These are phyloP conservation scores for Xylocopa sonorina DNA, from an alignment of 1,140 invertebrate species.

Conservation along the genomic window DNA sequence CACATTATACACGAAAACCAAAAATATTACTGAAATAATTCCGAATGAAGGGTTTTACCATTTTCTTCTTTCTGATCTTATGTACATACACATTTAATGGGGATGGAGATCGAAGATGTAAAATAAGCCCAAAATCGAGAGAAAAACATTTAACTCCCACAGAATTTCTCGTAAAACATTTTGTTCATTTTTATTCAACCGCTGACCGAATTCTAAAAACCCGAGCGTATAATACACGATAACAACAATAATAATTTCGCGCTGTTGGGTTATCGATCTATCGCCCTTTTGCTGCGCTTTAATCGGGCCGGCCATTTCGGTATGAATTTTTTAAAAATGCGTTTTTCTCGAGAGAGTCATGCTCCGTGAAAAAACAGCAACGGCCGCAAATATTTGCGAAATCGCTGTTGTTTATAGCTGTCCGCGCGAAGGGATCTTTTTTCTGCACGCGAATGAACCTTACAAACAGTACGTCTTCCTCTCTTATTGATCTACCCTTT, in stretches of 20 bases:
- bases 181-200: constrained; percentile 4
- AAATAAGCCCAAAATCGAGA: not conserved
- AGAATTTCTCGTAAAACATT: constrained; percentile 1
- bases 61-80: no score
- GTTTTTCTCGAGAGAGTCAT: not conserved
- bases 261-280: constrained; percentile 9
- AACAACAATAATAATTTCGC: constrained; percentile 5
- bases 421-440: constrained; percentile 10
- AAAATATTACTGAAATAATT: no score
- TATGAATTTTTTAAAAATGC: constrained; percentile 19
- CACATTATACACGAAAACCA: no score
- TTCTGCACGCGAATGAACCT: not conserved
- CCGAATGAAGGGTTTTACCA: no score
- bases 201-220: not conserved
- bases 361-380: not conserved
- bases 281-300: constrained; percentile 12
- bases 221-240: constrained; percentile 3
- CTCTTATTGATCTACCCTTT: not conserved
- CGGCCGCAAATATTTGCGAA: constrained; percentile 15
- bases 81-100: no score
- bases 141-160: not conserved
- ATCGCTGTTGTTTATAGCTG: constrained; percentile 15
- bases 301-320: constrained; percentile 24
- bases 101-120: no score
- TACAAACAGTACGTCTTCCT: constrained; percentile 8